phyloP scores from a whole-genome alignment of 2,888 invertebrate species.

The Dendrolimus houi region DNA sequence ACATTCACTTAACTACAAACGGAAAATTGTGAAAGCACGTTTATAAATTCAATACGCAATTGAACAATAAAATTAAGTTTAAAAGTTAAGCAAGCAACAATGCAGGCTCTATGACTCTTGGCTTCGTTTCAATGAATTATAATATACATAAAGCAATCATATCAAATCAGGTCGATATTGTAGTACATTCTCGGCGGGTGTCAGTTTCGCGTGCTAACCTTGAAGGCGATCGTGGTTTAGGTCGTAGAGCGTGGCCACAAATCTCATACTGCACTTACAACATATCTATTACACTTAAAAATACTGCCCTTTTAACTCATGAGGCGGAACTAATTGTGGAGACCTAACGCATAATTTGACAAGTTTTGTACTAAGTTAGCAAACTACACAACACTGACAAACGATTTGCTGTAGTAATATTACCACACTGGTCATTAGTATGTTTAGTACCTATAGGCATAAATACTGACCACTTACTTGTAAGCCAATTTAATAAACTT shows the following conservation, averaged over 20 bases:
- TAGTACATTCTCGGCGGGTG: constrained; percentile 39
- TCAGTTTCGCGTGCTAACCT: constrained; percentile 54
- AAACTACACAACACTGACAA: constrained; percentile 44
- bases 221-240: constrained; percentile 48
- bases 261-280: constrained; percentile 16
- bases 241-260: constrained; percentile 29
- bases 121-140: constrained; percentile 27
- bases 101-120: constrained; percentile 9
- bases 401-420: constrained; percentile 16
- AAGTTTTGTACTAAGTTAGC: constrained; percentile 54
- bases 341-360: constrained; percentile 36
- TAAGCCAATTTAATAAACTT: too few relatives aligned
- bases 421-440: too few relatives aligned
- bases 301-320: constrained; percentile 54
- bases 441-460: too few relatives aligned
- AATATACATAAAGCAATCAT: constrained; percentile 22
- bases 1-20: neutral
- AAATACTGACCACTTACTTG: too few relatives aligned
- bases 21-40: constrained; percentile 15
- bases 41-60: constrained; percentile 7
- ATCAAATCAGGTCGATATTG: constrained; percentile 40
- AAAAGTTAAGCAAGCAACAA: neutral
- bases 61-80: constrained; percentile 18
- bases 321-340: constrained; percentile 58
- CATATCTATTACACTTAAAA: constrained; percentile 10